Base-by-base conservation (phyloP, 2,888 invertebrate species). In the Allolobophora icterica region DNA sequence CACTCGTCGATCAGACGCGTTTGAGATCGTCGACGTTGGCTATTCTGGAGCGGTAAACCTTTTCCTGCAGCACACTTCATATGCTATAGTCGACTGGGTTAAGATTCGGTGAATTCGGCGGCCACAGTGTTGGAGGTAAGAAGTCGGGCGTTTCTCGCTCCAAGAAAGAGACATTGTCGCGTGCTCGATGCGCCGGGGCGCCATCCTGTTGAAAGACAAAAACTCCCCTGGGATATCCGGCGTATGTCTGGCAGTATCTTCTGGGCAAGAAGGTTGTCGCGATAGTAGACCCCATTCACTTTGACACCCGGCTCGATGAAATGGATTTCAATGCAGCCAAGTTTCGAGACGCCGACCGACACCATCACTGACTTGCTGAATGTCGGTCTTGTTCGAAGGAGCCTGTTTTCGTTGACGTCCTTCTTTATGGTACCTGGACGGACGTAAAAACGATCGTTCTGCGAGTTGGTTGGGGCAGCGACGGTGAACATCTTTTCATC, bases 51-150 rank as follows among this genome's bases (percentile, higher is more conserved):
- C 38, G 71, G 84, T 90, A 84, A 71, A 90, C 90, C 34, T 84
- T 71, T 84, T 90, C 35, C 40, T 90, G 90, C 71, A 90, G 45
- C 33, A 90, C 90, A 90, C 52, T 84, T 84, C 90, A 90, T 34
- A 90, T 90, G 30, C 83, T 71, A 84, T 84, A 90, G 83, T 90
- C 90, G 38, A 90, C 90, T 84, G 90, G 84, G 71, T 90, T 90
- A 6, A 84, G 35, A 90, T 90, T 84, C 30, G 90, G 71, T 30
- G n/a, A 40, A 83, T 90, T 90, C 34, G 42, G 33, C n/a, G 83
- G 84, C 84, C 90, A 90, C 40, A 90, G 90, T 33, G 15, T 83
- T 33, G 90, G 84, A 33, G n/a, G 58, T 13, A 90, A 84, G 35
- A 58, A 90, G 58, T 33, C 90, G 34, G 90, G 83, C 33, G 90